Conservation (phyloP, 1,140 invertebrate species). For the Gonatopus flavifemur region DNA sequence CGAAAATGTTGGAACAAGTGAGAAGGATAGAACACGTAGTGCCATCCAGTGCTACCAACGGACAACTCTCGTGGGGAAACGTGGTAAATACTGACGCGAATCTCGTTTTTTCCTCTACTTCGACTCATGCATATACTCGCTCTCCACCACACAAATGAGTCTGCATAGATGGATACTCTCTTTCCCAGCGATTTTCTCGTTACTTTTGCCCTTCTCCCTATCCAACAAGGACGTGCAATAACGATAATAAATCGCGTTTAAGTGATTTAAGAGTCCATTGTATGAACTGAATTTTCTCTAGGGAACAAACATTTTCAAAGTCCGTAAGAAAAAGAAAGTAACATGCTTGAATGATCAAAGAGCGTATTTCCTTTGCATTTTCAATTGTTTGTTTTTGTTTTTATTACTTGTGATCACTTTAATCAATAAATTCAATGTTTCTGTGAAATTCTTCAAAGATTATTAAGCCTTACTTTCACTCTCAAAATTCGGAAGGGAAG, state of each 20-base stretch:
- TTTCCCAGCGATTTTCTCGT: constrained; percentile 10
- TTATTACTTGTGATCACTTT: no score
- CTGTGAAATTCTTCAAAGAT: no score
- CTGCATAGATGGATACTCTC: neutral
- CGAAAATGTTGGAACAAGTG: constrained; percentile 3
- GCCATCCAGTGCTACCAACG: constrained; percentile 22
- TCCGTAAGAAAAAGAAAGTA: no score
- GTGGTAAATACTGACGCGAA: constrained; percentile 21
- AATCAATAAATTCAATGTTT: no score
- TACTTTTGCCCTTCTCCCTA: constrained; percentile 13
- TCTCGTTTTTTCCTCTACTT: constrained; percentile 8
- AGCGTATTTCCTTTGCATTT: no score
- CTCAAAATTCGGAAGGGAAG: no score
- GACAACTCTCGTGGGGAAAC: constrained; percentile 17
- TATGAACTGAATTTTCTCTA: no score
- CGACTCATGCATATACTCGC: no score
- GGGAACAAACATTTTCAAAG: no score
- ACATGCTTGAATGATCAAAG: no score
- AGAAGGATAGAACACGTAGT: constrained; percentile 21
- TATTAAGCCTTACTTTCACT: no score
- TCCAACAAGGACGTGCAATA: constrained; percentile 23
- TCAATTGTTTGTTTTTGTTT: neutral
- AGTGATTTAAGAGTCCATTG: constrained; percentile 27
- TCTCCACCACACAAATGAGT: neutral
- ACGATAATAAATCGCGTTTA: constrained; percentile 24